These are phyloP conservation scores for Capreolus pygargus DNA, from an alignment of 2,113 vertebrate species.

Conservation along the genomic window DNA sequence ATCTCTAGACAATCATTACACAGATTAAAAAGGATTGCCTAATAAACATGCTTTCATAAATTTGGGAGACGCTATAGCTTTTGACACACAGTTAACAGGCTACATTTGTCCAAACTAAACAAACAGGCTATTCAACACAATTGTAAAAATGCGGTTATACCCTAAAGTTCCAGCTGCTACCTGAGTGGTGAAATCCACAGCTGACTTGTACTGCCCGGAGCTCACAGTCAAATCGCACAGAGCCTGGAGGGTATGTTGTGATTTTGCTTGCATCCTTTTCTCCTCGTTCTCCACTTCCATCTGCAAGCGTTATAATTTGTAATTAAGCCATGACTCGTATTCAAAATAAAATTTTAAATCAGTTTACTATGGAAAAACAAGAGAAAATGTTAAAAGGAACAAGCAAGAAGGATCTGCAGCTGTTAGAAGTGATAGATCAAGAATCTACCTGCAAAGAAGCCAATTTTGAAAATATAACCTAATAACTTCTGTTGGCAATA, in stretches of 20 bases:
- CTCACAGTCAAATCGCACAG: conserved; percentile 94
- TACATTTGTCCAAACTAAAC: neutral
- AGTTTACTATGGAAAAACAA: conserved; percentile 61
- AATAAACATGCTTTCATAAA: neutral
- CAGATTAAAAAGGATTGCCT: neutral
- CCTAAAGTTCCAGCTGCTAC: conserved; percentile 81
- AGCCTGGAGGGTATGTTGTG: conserved; percentile 96
- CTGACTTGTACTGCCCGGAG: conserved; percentile 95
- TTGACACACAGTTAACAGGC: neutral
- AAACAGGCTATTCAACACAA: conserved; percentile 44
- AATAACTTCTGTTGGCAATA: conserved; percentile 58
- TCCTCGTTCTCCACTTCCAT: conserved; percentile 95
- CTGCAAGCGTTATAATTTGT: conserved; percentile 80
- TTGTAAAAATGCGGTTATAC: conserved; percentile 64
- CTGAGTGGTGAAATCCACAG: conserved; percentile 99
- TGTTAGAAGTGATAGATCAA: conserved; percentile 69
- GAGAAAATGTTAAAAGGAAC: conserved; percentile 64
- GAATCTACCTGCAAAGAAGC: conserved; percentile 68
- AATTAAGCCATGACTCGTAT: conserved; percentile 60
- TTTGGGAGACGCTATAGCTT: neutral
- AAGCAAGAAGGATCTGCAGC: conserved; percentile 65
- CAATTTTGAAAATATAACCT: conserved; percentile 42
- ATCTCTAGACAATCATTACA: neutral
- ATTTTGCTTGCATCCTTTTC: conserved; percentile 99
- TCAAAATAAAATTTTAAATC: conserved; percentile 55